Conservation (phyloP, 2,113 vertebrate species). For the Crotalus tigris region DNA sequence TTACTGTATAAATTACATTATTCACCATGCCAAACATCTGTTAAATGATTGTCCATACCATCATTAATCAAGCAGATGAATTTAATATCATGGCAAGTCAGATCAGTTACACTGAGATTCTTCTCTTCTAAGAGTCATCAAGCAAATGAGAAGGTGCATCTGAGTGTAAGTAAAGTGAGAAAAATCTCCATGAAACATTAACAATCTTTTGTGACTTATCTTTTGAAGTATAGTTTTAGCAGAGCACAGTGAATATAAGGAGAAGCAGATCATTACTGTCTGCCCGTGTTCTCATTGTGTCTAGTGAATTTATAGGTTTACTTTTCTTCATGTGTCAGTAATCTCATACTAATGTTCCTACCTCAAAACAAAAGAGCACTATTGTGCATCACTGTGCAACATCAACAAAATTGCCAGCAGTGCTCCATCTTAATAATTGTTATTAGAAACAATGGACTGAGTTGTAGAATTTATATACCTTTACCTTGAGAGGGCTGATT, state of each 20-base stretch:
- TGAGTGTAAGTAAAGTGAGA: background rate
- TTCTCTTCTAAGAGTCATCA: background rate
- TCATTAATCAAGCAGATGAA: background rate
- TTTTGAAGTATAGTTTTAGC: constrained; percentile 5
- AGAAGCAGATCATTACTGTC: constrained; percentile 8
- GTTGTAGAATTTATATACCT: background rate
- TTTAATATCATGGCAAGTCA: background rate
- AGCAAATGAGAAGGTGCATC: background rate
- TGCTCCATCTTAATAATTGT: constrained; percentile 2
- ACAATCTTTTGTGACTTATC: constrained; percentile 10
- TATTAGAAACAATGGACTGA: constrained; percentile 7
- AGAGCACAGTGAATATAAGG: background rate
- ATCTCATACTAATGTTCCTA: constrained; percentile 6
- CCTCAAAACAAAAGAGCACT: constrained; percentile 5
- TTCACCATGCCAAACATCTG: background rate
- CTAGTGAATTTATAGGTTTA: constrained; percentile 8
- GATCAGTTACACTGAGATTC: background rate
- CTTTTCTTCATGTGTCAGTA: constrained; percentile 12
- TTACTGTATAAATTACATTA: background rate
- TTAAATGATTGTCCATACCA: background rate
- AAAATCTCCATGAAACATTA: constrained; percentile 7
- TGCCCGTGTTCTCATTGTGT: constrained; percentile 12
- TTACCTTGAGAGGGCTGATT: background rate
- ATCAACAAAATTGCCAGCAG: background rate
- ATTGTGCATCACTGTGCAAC: background rate